These are phyloP conservation scores for Aplysina aerophoba DNA, from an alignment of 37 sponge, comb jelly and placozoan species.

Conservation along the genomic window DNA sequence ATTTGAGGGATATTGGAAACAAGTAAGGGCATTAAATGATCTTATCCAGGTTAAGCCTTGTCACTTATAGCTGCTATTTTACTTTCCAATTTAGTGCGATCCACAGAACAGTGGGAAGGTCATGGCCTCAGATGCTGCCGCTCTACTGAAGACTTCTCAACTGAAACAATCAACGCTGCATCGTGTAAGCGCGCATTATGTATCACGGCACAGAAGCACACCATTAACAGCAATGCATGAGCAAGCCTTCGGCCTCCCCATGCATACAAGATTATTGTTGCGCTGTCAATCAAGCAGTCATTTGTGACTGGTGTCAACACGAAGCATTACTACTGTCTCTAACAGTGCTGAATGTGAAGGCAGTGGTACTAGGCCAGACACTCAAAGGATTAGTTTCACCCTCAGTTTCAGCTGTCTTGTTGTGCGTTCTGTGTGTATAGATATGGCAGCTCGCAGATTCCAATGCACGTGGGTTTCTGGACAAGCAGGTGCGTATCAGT, in stretches of 20 bases:
- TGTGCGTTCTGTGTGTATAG: conserved; percentile 18
- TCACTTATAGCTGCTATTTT: background rate
- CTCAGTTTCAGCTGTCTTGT: too few species aligned
- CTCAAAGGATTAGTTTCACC: background rate
- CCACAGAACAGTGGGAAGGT: conserved; percentile 52
- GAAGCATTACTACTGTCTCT: background rate
- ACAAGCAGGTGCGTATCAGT: conserved; percentile 61
- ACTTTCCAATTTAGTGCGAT: conserved; percentile 33
- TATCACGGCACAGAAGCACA: too few species aligned
- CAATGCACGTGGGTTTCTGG: conserved; percentile 62
- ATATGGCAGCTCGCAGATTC: conserved; percentile 83
- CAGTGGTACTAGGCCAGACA: background rate
- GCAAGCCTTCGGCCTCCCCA: too few species aligned
- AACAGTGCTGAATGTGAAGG: background rate
- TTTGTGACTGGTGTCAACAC: background rate
- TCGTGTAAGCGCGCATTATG: conserved; percentile 35
- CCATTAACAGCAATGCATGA: too few species aligned
- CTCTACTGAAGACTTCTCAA: conserved; percentile 74
- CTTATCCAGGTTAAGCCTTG: background rate
- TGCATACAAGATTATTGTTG: too few species aligned
- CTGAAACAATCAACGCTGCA: conserved; percentile 72
- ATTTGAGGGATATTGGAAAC: conserved; percentile 72
- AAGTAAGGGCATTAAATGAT: conserved; percentile 2
- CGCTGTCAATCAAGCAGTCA: background rate
- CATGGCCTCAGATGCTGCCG: conserved; percentile 60